Evolutionary conservation across 2,797 vertebrate genomes (phyloP).

Genomic region (Pitangus sulphuratus): DNA sequence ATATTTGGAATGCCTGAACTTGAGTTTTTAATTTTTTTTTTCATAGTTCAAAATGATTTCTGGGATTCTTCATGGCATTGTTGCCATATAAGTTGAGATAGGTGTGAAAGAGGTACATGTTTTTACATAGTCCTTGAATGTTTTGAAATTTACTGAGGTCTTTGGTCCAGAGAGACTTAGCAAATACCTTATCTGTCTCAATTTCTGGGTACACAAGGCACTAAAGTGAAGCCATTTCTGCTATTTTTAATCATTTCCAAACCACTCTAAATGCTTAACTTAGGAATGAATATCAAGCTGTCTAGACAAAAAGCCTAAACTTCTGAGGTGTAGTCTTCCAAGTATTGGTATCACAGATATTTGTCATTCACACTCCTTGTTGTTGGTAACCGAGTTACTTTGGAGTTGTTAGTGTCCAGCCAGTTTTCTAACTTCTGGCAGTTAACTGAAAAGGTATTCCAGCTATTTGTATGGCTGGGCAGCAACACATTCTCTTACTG

Average conservation of each 20-base stretch:
- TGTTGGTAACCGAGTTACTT: not conserved
- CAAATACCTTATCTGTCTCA: not conserved
- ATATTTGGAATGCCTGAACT: not conserved
- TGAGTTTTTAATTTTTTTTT: not conserved
- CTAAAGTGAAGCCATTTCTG: not conserved
- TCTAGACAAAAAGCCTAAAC: not conserved
- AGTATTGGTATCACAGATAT: not conserved
- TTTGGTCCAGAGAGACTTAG: not conserved
- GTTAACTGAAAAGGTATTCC: not conserved
- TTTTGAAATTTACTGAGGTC: not conserved
- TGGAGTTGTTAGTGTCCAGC: not conserved
- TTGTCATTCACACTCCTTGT: not conserved
- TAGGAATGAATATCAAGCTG: not conserved
- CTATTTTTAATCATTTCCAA: not conserved
- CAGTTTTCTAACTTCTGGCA: not conserved
- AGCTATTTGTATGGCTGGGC: fast-evolving
- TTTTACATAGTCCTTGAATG: not conserved
- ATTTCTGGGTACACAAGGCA: not conserved
- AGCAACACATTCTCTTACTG: not conserved
- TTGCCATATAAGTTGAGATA: not conserved
- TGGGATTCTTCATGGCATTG: not conserved
- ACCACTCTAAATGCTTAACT: not conserved
- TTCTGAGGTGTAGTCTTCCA: not conserved
- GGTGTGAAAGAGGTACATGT: not conserved
- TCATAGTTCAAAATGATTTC: not conserved